Evolutionary conservation across 1,140 invertebrate genomes (phyloP).

Genomic region (Saxidomus purpurata): DNA sequence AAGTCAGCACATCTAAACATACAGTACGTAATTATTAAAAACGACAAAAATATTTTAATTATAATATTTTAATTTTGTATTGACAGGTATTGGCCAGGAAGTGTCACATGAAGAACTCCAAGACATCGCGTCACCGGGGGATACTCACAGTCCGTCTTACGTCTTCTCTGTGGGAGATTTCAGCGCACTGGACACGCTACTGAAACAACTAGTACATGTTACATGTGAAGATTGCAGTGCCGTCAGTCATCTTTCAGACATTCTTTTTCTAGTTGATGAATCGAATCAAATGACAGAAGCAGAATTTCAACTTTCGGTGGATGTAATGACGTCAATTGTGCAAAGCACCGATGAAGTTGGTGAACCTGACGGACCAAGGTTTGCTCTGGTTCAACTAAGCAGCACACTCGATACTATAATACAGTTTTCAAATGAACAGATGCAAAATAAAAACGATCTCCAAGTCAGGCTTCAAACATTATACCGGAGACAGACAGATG

Average conservation of each 20-base stretch:
- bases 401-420: too few relatives aligned
- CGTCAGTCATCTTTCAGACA: not conserved
- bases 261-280: not conserved
- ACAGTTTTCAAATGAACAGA: not conserved
- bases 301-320: not conserved
- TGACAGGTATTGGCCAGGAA: not conserved
- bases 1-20: too few relatives aligned
- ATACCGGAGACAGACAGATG: too few relatives aligned
- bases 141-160: not conserved
- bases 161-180: not conserved
- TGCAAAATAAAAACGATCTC: too few relatives aligned
- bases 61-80: not conserved
- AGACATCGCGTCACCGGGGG: not conserved
- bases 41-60: not conserved
- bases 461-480: not conserved
- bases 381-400: not conserved
- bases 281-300: not conserved
- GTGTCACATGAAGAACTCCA: not conserved
- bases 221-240: not conserved
- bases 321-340: not conserved
- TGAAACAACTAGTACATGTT: conserved; percentile 3
- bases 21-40: not conserved
- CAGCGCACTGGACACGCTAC: not conserved
- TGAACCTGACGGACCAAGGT: not conserved
- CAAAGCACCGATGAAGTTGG: not conserved